Evolutionary conservation across 92 coral and sea anemone species (phyloP), one percentile per base, ranked within the genome.

Genomic region (Actinernus sp.): DNA sequence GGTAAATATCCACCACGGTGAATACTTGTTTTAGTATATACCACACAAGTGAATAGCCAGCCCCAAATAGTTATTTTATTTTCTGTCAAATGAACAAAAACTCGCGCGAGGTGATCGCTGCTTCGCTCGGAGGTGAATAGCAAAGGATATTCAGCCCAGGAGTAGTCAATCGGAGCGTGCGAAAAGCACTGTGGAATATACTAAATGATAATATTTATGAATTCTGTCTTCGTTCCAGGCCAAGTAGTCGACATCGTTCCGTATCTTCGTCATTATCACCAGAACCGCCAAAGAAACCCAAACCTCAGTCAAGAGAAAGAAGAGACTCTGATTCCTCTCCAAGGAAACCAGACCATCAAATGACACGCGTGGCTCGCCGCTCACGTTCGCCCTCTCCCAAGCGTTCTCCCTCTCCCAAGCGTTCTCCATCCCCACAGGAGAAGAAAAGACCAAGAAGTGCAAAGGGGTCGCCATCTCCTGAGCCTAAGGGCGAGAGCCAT

Each of bases 211-310:
- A n/a, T n/a, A n/a, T n/a, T n/a, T n/a, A n/a, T n/a, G n/a, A n/a
- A n/a, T n/a, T n/a, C n/a, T n/a, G n/a, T n/a, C n/a, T n/a, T n/a
- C n/a, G n/a, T n/a, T n/a, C n/a, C 23, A 57, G 63, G 41, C 14
- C 41, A 36, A 8, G 11, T 17, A 18, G 52, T 17, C 58, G 73
- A 29, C 76, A 31, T 5, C 76, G 55, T 13, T 58, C 83, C 43
- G 78, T 53, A 1, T 75, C 89, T 9, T 56, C 73, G 5, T 66
- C 88, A 12, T 52, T 65, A 38, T 82, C 83, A 19, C 61, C 77
- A 0, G 88, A 49, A 55, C 76, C 67, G 0, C 26, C 39, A 19
- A 58, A 5, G 3, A 39, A 33, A 34, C 77, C 30, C 14, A 34
- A 34, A 34, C 41, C 41, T 6, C 41, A 14, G 10, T 61, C 55